Percentiles rank a stretch among this genome's conserved stretches.
Conservation (phyloP, 1,140 invertebrate species). For the Palaemon carinicauda region DNA sequence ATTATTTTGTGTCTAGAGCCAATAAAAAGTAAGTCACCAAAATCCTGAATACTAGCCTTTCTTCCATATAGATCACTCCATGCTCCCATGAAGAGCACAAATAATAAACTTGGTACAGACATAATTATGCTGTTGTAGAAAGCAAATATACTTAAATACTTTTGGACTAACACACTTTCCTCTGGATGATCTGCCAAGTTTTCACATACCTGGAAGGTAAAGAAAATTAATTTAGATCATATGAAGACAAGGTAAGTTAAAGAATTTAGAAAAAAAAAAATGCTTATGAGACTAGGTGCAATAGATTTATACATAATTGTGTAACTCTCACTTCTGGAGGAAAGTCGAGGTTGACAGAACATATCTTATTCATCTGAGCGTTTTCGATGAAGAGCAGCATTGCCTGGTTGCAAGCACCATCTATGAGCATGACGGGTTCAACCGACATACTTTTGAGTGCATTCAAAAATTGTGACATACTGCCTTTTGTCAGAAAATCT, state of each 20-base stretch:
- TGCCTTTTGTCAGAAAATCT: too few relatives aligned
- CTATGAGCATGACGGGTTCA: conserved; percentile 15
- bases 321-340: background rate
- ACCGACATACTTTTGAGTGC: background rate
- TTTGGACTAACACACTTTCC: conserved; percentile 9
- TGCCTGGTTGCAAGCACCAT: conserved; percentile 25
- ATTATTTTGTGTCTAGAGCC: too few relatives aligned
- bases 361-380: conserved; percentile 26
- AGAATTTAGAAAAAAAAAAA: too few relatives aligned
- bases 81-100: conserved; percentile 40
- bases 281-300: too few relatives aligned
- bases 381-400: conserved; percentile 18
- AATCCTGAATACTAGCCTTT: background rate
- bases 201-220: background rate
- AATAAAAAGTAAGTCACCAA: too few relatives aligned
- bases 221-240: background rate
- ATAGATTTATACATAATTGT: too few relatives aligned
- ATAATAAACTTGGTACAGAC: conserved; percentile 9
- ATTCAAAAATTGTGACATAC: background rate
- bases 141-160: conserved; percentile 25
- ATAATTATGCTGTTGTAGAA: conserved; percentile 37
- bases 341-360: conserved; percentile 1
- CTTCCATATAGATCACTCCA: conserved; percentile 41
- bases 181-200: conserved; percentile 1
- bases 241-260: too few relatives aligned